These are phyloP conservation scores for Pachycephus smyrnensis DNA, from an alignment of 2,888 invertebrate genomes.

Conservation along the genomic window DNA sequence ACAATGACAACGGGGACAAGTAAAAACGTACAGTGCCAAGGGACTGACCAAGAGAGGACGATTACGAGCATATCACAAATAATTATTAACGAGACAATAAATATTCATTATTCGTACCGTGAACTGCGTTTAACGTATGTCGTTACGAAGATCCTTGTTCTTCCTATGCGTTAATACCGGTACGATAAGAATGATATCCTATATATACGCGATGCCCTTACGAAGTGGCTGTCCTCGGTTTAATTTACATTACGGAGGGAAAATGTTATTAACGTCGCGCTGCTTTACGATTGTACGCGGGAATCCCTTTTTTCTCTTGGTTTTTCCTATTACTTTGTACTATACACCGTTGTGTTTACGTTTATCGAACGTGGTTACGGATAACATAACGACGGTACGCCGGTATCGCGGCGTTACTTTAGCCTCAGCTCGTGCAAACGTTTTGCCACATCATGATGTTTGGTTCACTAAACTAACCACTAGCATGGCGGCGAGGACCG, in stretches of 20 bases:
- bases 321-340: slow-evolving; percentile 36
- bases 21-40: background rate
- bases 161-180: background rate
- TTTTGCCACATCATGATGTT: slow-evolving; percentile 68
- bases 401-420: slow-evolving; percentile 51
- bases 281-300: slow-evolving; percentile 22
- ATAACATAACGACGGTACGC: slow-evolving; percentile 60
- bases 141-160: background rate
- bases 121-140: background rate
- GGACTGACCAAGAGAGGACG: background rate
- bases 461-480: slow-evolving; percentile 65
- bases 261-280: slow-evolving; percentile 25
- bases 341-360: slow-evolving; percentile 48
- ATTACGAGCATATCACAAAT: background rate
- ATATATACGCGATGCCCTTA: background rate
- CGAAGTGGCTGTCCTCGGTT: background rate
- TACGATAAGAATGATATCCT: background rate
- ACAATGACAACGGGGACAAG: background rate
- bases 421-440: slow-evolving; percentile 33
- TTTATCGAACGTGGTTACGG: slow-evolving; percentile 53
- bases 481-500: slow-evolving; percentile 55
- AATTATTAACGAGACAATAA: background rate
- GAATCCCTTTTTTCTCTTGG: slow-evolving; percentile 20
- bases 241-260: slow-evolving; percentile 22
- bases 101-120: background rate